Evolutionary conservation across 2,888 invertebrate species (phyloP).

Genomic region (Pedicia rivosa): DNA sequence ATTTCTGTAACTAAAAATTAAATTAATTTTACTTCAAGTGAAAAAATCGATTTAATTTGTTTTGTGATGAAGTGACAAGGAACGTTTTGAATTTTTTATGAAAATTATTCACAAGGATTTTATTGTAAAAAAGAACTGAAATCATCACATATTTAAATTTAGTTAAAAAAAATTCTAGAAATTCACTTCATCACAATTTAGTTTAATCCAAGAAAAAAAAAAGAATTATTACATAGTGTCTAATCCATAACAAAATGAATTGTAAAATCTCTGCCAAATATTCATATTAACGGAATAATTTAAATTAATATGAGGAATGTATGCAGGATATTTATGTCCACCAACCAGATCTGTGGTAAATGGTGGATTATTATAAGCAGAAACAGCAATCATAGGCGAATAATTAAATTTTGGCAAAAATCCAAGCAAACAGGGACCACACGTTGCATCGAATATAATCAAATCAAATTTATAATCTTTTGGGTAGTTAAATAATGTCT

Average conservation of each 20-base stretch:
- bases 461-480: conserved; percentile 21
- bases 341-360: conserved; percentile 15
- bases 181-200: too few species aligned
- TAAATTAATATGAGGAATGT: conserved; percentile 15
- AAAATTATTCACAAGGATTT: too few species aligned
- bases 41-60: too few species aligned
- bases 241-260: conserved; percentile 13
- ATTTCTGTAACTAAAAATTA: conserved; percentile 13
- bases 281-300: conserved; percentile 15
- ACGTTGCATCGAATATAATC: conserved; percentile 21
- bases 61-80: too few species aligned
- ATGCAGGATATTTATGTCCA: conserved; percentile 17
- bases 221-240: conserved; percentile 14
- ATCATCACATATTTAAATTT: too few species aligned
- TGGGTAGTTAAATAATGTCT: conserved; percentile 9
- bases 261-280: conserved; percentile 16
- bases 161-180: too few species aligned
- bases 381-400: conserved; percentile 21
- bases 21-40: background rate
- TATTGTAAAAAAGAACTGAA: too few species aligned
- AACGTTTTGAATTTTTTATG: too few species aligned
- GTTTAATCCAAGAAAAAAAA: background rate
- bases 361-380: conserved; percentile 17
- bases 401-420: conserved; percentile 21
- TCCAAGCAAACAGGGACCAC: conserved; percentile 20